Evolutionary conservation across 2,888 invertebrate species (phyloP).

Genomic region (Callimorpha dominula): DNA sequence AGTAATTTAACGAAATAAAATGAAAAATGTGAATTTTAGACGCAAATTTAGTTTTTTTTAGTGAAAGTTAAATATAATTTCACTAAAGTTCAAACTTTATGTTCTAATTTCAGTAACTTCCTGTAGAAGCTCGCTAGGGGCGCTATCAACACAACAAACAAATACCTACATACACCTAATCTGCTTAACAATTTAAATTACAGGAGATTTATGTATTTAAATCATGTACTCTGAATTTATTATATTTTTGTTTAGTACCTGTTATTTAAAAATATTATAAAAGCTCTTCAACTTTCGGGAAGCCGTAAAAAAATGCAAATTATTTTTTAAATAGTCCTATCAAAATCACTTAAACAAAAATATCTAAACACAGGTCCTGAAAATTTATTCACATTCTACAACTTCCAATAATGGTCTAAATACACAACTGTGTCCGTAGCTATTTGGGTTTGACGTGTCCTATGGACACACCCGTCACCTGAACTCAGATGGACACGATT

Average conservation of each 20-base stretch:
- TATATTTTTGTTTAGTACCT: background rate
- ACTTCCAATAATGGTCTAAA: background rate
- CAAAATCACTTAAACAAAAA: background rate
- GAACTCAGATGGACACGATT: no score
- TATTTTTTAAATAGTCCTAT: no score
- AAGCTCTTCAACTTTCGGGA: background rate
- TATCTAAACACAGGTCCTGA: background rate
- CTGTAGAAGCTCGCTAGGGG: slow-evolving; percentile 59
- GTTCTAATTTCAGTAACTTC: slow-evolving; percentile 42
- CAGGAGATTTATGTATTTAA: background rate
- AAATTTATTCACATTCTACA: background rate
- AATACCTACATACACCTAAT: background rate
- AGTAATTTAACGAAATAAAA: background rate
- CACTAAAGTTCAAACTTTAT: slow-evolving; percentile 27
- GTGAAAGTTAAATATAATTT: slow-evolving; percentile 41
- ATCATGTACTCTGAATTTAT: background rate
- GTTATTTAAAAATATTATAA: background rate
- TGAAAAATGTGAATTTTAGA: background rate
- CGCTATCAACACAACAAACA: slow-evolving; percentile 21
- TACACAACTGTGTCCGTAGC: no score
- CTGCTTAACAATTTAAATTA: slow-evolving; percentile 1
- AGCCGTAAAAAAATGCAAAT: no score
- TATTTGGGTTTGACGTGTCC: no score
- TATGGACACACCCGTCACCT: no score
- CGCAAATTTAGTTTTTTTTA: background rate